Evolutionary conservation across 2,797 vertebrate genomes (phyloP).

Genomic region (Synaphobranchus kaupii): DNA sequence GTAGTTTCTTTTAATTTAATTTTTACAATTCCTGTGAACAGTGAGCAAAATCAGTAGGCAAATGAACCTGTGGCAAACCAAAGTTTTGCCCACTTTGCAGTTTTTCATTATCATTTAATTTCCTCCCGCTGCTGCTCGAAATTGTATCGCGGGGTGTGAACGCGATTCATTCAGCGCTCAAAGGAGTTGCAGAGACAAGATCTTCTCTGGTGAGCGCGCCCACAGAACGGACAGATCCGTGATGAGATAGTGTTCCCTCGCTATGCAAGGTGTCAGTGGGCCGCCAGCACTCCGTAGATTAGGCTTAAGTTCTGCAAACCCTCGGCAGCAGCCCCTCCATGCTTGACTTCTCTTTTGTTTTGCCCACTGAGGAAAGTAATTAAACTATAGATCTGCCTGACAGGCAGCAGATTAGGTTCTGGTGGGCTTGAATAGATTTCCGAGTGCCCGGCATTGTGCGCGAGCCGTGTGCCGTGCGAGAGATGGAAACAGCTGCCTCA

Average conservation of each 20-base stretch:
- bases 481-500: background rate
- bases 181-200: background rate
- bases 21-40: background rate
- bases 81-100: background rate
- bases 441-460: slow-evolving; percentile 9
- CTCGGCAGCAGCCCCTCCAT: slow-evolving; percentile 13
- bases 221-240: slow-evolving; percentile 2
- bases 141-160: background rate
- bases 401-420: slow-evolving; percentile 29
- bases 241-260: slow-evolving; percentile 11
- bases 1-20: background rate
- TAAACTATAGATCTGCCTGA: slow-evolving; percentile 26
- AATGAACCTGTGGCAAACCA: background rate
- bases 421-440: background rate
- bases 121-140: background rate
- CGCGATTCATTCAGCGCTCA: background rate
- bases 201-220: background rate
- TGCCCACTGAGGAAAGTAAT: slow-evolving; percentile 22
- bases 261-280: background rate
- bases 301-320: background rate
- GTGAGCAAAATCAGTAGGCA: background rate
- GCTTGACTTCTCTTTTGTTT: slow-evolving; percentile 29
- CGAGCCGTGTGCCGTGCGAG: background rate
- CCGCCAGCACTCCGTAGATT: background rate
- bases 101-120: background rate